Conservation (phyloP, 2,888 invertebrate species). For the Tiliacea citrago region DNA sequence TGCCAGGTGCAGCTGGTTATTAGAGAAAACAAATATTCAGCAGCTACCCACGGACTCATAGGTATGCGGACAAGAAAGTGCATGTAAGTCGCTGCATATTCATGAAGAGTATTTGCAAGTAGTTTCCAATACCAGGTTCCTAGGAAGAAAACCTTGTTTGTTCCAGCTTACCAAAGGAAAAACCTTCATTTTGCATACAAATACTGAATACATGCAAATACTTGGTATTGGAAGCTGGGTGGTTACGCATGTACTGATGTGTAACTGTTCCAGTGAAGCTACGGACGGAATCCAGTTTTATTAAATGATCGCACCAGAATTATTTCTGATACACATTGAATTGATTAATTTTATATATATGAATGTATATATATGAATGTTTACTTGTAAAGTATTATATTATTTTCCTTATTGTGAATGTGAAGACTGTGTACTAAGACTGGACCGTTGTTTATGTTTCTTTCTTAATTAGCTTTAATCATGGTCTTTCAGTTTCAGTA, state of each 20-base stretch:
- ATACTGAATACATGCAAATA: conserved; percentile 46
- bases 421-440: no score
- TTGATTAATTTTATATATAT: no score
- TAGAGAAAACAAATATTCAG: conserved; percentile 6
- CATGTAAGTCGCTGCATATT: conserved; percentile 35
- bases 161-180: conserved; percentile 24
- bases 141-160: conserved; percentile 38
- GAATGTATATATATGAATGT: no score
- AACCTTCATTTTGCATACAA: conserved; percentile 30
- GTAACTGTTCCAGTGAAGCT: not conserved
- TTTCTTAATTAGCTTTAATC: no score
- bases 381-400: no score
- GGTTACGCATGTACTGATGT: conserved; percentile 20
- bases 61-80: not conserved
- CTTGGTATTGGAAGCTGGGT: conserved; percentile 8
- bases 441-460: no score
- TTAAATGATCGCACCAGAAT: no score
- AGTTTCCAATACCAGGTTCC: conserved; percentile 45
- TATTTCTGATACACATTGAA: no score
- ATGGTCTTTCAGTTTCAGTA: no score
- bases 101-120: conserved; percentile 26
- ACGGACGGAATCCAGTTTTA: not conserved
- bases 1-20: not conserved
- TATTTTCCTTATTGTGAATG: no score
- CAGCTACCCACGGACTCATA: not conserved